Evolutionary conservation across 2,797 vertebrate genomes (phyloP), one percentile per base, ranked within the genome.

Genomic region (Antrozous pallidus): DNA sequence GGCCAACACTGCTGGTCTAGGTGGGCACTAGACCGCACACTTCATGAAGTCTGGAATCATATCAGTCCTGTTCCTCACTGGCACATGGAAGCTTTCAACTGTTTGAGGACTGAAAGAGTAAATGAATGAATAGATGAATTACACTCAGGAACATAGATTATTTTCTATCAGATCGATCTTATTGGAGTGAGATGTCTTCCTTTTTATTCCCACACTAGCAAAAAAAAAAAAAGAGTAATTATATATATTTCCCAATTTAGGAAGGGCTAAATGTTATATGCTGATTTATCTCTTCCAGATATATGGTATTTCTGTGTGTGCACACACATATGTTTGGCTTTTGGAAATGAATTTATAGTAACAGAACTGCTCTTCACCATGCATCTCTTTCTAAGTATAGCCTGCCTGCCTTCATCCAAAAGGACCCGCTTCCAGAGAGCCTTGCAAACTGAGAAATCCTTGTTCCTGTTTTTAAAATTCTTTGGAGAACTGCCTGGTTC

Each of bases 331-430:
- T 81, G 89, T 93, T 95, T 96, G 95, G 91, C 95, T 97, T 94
- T 96, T 94, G 84, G 77, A 74, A 71, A 79, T 90, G 96, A 96
- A 96, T 96, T 93, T 96, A 95, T 96, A 96, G 96, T 96, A 96
- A 93, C 93, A 95, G 91, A 94, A 71, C 73, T 85, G 90, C 93
- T 95, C 88, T 89, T 86, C 88, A 31, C 80, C 91, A 40, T 91
- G 86, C 70, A 17, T 92, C 69, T 83, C 63, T 75, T 88, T 91
- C 96, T 97, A 97, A 96, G 80, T 97, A 95, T 96, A 97, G 95
- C 94, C 80, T 82, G 94, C 94, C 86, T 93, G 94, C 90, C 86
- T 96, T 91, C 91, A 74, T 87, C 61, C 0, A 67, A 91, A 78
- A 94, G 91, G 94, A 95, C 96, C 58, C 0, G 28, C 63, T 94